Evolutionary conservation across 1,140 invertebrate genomes (phyloP), one percentile per base, ranked within the genome.

Genomic region (Eubasilissa regina): DNA sequence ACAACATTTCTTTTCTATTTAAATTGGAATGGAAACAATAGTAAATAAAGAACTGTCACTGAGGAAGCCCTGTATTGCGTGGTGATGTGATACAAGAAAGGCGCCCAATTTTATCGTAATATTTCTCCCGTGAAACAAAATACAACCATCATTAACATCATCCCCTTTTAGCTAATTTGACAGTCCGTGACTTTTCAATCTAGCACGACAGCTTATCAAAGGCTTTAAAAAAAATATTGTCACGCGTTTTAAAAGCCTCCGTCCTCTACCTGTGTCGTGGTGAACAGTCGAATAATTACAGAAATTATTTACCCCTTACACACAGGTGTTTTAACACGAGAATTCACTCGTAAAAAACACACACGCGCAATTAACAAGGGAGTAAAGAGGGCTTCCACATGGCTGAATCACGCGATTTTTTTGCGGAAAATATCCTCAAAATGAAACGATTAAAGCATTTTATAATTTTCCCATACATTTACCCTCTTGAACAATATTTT

Each of bases 131-230:
- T 55, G 17, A 55, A 55, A 55, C 51, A 15, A 55, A 55, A 55
- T 17, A 55, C 51, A 13, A 15, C 17, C 56, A 19, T 19, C 12
- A 60, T 60, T 60, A 60, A 60, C 25, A 19, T 17, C 56, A 60
- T 11, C n/a, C 56, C n/a, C 25, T 60, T 60, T 60, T 19, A 60
- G 56, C 15, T 60, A 60, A 60, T 60, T 60, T 60, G 56, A 60
- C 56, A 60, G 11, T 19, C 56, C 56, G 56, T 60, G 56, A 60
- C 56, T 60, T 60, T 60, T 60, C 56, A 60, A 60, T 60, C 56
- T 19, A 60, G 11, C 56, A 25, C 15, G 56, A n/a, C 19, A 60
- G 53, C 9, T 56, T 56, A 11, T 56, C 53, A 56, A n/a, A n/a
- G n/a, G n/a, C n/a, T n/a, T n/a, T 60, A 25, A n/a, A 60, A 60